Evolutionary conservation across 2,113 vertebrate genomes (phyloP), one percentile per base, ranked within the genome.

Genomic region (Brienomyrus brachyistius): DNA sequence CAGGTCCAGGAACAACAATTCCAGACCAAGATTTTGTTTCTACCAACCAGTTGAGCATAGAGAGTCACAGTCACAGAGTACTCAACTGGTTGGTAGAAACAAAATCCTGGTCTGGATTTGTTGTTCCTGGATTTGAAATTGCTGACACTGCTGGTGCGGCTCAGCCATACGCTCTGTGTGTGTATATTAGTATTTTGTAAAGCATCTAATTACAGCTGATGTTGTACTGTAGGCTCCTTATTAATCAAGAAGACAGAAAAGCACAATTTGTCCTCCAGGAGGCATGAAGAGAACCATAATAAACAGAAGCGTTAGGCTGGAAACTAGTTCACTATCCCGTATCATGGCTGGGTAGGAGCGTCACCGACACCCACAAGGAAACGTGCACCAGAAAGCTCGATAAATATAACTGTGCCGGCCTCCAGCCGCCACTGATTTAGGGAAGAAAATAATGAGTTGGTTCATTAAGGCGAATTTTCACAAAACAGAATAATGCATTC

Each of bases 191-290:
- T 21, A 43, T 40, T 80, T 80, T 19, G 15, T 43, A 43, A 80
- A 80, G 10, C 31, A 43, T 40, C 35, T 19, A 35, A 43, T 35
- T 77, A 80, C 35, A 19, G 5, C 74, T 70, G n/a, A 70, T 31
- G n/a, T 77, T 77, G 74, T 13, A 23, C 31, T 47, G 40, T 59
- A n/a, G 48, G 74, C 47, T 66, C 45, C 85, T 91, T 35, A 91
- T 85, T 87, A 88, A 27, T 43, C 80, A 56, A 52, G 70, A 11
- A 89, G 48, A 83, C 54, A 31, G 52, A 27, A 77, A 8, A 80
- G 74, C 86, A 91, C 89, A 91, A 92, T 89, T 54, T 90, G 90
- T 90, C 89, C 66, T 89, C 59, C 87, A 82, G 84, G 51, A 85
- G 54, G n/a, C 80, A 87, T 66, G 51, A 83, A 90, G 90, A 90